Percentiles rank a stretch among this genome's conserved stretches.
These are phyloP conservation scores for Rhagonycha fulva DNA, from an alignment of 2,888 invertebrate species.

Conservation along the genomic window DNA sequence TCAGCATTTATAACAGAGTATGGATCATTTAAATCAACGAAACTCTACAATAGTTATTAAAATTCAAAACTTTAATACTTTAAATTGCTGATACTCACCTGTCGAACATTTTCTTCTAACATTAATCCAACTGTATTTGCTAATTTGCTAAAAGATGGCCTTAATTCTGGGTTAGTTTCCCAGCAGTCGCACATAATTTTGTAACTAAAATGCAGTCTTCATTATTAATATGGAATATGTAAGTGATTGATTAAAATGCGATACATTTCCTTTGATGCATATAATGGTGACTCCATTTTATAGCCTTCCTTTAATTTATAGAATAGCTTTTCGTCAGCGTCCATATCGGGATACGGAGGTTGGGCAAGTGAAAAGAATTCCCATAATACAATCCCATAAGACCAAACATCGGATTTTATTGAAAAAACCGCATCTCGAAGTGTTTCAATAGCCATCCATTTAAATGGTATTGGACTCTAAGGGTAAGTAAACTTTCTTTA, in stretches of 20 bases:
- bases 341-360: conserved; percentile 53
- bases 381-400: conserved; percentile 89
- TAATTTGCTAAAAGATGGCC: neutral
- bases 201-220: conserved; percentile 53
- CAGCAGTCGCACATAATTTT: neutral
- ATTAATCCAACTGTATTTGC: neutral
- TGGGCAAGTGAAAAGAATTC: conserved; percentile 85
- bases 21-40: neutral
- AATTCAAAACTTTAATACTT: neutral
- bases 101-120: neutral
- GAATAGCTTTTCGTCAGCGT: neutral
- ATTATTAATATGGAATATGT: too few species aligned
- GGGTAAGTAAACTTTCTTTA: neutral
- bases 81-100: neutral
- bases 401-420: conserved; percentile 94
- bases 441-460: conserved; percentile 95
- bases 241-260: too few species aligned
- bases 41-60: neutral
- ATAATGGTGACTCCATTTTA: neutral
- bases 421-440: conserved; percentile 90
- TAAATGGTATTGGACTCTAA: conserved; percentile 82
- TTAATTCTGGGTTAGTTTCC: neutral
- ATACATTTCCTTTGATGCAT: neutral
- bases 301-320: neutral
- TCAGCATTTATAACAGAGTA: neutral